Conservation (phyloP, 2,113 vertebrate species). For the Notechis scutatus region DNA sequence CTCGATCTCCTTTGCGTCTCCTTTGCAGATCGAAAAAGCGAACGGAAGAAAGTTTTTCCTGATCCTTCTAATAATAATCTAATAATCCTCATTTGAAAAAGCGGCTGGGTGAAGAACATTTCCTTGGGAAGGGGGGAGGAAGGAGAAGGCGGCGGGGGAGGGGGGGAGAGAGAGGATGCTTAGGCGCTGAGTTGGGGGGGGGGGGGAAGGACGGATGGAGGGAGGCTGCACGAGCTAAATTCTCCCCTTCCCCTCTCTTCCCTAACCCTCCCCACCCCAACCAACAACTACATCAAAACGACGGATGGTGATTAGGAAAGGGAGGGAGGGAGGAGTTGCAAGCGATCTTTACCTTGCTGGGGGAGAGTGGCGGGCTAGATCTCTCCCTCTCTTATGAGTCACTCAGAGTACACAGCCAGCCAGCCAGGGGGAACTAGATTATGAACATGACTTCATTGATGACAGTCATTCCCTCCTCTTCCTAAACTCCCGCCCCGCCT, state of each 20-base stretch:
- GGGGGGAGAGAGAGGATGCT: too few species aligned
- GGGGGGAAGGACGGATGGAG: not conserved
- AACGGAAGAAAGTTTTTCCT: slow-evolving; percentile 56
- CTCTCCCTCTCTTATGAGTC: slow-evolving; percentile 64
- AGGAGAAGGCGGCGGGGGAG: not conserved
- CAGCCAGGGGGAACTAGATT: slow-evolving; percentile 61
- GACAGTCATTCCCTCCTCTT: slow-evolving; percentile 80
- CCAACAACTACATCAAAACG: not conserved
- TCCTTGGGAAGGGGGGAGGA: not conserved
- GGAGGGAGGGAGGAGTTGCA: slow-evolving; percentile 50
- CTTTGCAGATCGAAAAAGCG: slow-evolving; percentile 14
- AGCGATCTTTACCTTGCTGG: slow-evolving; percentile 72
- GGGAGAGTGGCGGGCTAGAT: slow-evolving; percentile 54
- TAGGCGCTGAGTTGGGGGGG: too few species aligned
- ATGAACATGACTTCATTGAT: slow-evolving; percentile 82
- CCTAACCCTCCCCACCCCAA: not conserved
- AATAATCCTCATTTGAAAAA: not conserved
- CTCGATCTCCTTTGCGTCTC: not conserved
- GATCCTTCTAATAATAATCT: not conserved
- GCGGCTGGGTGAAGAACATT: not conserved
- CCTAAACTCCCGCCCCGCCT: slow-evolving; percentile 74
- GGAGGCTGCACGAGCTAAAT: not conserved
- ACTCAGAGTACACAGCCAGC: slow-evolving; percentile 58
- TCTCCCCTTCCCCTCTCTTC: not conserved
- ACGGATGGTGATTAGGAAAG: slow-evolving; percentile 23